phyloP scores from a whole-genome alignment of 2,888 invertebrate genomes.

The Trichopoda pennipes region DNA sequence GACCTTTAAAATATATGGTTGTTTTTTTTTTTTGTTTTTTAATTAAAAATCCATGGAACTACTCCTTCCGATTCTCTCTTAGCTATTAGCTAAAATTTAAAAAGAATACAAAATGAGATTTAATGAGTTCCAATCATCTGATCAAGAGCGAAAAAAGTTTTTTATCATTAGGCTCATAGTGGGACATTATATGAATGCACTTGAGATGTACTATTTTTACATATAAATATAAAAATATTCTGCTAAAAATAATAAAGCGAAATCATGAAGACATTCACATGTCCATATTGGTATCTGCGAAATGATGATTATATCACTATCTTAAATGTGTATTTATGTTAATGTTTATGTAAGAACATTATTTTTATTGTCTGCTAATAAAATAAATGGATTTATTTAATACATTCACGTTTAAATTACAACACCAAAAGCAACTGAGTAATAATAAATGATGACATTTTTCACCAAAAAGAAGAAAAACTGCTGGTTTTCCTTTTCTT shows the following conservation, averaged over 20 bases:
- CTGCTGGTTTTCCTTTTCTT: conserved; percentile 61
- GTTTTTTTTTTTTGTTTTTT: too few species aligned
- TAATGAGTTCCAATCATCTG: too few species aligned
- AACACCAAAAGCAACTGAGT: conserved; percentile 20
- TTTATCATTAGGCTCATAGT: conserved; percentile 18
- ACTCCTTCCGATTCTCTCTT: too few species aligned
- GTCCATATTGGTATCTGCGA: too few species aligned
- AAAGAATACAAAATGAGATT: too few species aligned
- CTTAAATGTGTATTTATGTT: conserved; percentile 41
- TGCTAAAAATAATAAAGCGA: conserved; percentile 12
- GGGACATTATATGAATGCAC: conserved; percentile 67
- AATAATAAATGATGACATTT: conserved; percentile 67
- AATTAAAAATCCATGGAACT: too few species aligned
- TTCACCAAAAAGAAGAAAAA: conserved; percentile 56
- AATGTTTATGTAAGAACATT: conserved; percentile 72
- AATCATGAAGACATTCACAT: background rate
- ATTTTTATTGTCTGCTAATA: conserved; percentile 78
- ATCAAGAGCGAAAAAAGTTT: too few species aligned
- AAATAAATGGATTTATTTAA: conserved; percentile 80
- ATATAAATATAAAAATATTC: conserved; percentile 40
- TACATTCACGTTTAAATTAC: conserved; percentile 68
- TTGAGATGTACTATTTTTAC: conserved; percentile 70
- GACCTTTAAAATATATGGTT: too few species aligned
- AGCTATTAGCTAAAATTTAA: too few species aligned
- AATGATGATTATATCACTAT: background rate